phyloP scores from a whole-genome alignment of 2,888 invertebrate genomes.

The Cantharis rufa region DNA sequence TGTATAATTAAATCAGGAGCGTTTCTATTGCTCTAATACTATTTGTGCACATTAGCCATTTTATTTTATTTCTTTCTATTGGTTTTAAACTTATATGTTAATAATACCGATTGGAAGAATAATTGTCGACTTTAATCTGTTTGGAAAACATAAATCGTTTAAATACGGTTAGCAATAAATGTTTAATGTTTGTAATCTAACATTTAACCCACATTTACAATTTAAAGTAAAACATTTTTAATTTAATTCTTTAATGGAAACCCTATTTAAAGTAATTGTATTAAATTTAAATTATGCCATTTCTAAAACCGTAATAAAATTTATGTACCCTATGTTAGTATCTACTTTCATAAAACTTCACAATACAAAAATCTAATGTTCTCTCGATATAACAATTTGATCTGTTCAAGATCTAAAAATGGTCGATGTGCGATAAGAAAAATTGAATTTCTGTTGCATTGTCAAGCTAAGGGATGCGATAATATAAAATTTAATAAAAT shows the following conservation, averaged over 20 bases:
- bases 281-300: background rate
- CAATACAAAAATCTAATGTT: background rate
- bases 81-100: background rate
- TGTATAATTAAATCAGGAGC: conserved; percentile 21
- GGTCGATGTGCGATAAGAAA: background rate
- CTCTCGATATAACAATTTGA: background rate
- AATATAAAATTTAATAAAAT: background rate
- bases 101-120: background rate
- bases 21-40: conserved; percentile 3
- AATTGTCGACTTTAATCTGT: background rate
- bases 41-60: background rate
- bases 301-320: background rate
- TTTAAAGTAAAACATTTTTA: background rate
- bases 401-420: background rate
- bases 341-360: background rate
- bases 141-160: background rate
- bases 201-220: background rate
- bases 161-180: background rate
- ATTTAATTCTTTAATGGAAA: background rate
- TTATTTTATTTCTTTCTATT: background rate
- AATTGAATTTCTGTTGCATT: background rate
- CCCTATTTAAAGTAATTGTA: background rate
- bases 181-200: background rate
- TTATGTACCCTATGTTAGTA: background rate
- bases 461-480: too few relatives aligned